These are phyloP conservation scores for Marcusenius ussheri DNA, from an alignment of 2,113 vertebrate genomes.

Conservation along the genomic window DNA sequence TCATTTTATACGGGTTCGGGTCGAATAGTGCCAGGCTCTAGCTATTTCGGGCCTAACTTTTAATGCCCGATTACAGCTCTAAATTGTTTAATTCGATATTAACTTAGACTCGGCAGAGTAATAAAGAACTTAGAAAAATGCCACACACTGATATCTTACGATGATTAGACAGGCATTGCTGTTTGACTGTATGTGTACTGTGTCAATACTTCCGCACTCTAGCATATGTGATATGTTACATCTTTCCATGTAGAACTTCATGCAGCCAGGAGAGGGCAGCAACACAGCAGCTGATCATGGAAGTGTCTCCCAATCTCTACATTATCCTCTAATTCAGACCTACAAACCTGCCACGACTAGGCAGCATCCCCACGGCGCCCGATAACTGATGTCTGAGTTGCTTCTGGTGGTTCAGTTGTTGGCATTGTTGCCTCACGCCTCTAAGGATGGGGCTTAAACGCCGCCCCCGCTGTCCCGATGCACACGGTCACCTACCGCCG, in stretches of 20 bases:
- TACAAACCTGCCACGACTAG: background rate
- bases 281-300: background rate
- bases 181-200: background rate
- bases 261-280: constrained; percentile 3
- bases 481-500: constrained; percentile 21
- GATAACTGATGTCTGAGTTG: background rate
- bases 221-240: background rate
- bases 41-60: too few relatives aligned
- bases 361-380: background rate
- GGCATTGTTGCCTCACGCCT: background rate
- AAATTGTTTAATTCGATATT: background rate
- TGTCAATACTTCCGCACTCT: background rate
- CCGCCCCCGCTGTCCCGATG: background rate
- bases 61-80: background rate
- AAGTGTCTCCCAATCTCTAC: background rate
- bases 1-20: too few relatives aligned
- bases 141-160: background rate
- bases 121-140: background rate
- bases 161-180: background rate
- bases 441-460: background rate
- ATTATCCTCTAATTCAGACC: background rate
- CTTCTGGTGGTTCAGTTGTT: background rate
- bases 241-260: background rate
- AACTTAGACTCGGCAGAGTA: background rate
- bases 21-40: too few relatives aligned